phyloP scores from a whole-genome alignment of 1,140 invertebrate genomes.

The Sinonovacula constricta region DNA sequence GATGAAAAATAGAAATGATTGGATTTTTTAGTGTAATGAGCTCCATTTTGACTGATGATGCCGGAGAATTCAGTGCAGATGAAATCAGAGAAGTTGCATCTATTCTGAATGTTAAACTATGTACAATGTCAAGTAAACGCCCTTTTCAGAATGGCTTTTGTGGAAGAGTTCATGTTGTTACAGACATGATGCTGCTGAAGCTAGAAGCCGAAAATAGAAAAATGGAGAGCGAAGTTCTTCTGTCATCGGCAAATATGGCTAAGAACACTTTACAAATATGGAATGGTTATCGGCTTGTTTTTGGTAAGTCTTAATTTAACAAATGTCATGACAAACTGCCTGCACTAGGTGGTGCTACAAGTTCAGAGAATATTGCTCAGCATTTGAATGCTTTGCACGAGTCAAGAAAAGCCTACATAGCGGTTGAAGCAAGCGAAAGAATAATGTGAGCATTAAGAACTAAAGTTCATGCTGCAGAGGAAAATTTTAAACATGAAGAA shows the following conservation, averaged over 20 bases:
- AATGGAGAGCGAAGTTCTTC: not conserved
- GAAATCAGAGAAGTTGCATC: slow-evolving; percentile 32
- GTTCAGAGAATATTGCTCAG: slow-evolving; percentile 41
- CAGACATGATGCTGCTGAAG: slow-evolving; percentile 45
- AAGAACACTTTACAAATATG: slow-evolving; percentile 47
- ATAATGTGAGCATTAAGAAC: slow-evolving; percentile 48
- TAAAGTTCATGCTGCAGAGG: slow-evolving; percentile 48
- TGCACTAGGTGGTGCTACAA: slow-evolving; percentile 37
- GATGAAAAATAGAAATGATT: slow-evolving; percentile 45
- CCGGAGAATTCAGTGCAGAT: slow-evolving; percentile 40
- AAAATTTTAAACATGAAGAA: slow-evolving; percentile 41
- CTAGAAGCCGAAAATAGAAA: slow-evolving; percentile 25
- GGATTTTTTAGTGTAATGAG: slow-evolving; percentile 41
- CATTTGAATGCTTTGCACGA: slow-evolving; percentile 49
- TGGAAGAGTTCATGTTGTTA: slow-evolving; percentile 40
- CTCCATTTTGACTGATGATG: slow-evolving; percentile 29
- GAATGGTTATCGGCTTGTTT: slow-evolving; percentile 48
- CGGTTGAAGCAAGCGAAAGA: slow-evolving; percentile 45
- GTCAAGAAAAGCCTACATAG: too few relatives aligned
- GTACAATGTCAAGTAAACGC: slow-evolving; percentile 13
- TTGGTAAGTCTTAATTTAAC: slow-evolving; percentile 20
- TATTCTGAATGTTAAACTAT: slow-evolving; percentile 14
- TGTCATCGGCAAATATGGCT: slow-evolving; percentile 53
- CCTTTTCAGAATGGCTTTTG: slow-evolving; percentile 44
- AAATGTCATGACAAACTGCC: slow-evolving; percentile 39